Evolutionary conservation across 2,797 vertebrate species (phyloP).

Genomic region (Dicrostonyx torquatus): DNA sequence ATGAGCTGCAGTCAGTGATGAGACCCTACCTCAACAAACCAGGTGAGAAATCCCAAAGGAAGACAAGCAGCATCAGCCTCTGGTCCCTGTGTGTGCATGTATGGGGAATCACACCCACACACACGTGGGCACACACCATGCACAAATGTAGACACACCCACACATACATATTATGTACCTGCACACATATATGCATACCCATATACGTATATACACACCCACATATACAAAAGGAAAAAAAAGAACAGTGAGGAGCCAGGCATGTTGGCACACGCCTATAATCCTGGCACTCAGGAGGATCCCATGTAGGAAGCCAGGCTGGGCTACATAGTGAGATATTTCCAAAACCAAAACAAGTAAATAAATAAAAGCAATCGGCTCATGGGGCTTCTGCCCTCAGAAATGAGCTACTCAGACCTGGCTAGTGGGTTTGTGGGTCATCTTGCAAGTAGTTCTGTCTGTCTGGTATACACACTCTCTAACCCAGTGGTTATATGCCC

Average conservation of each 20-base stretch:
- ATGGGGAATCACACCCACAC: neutral
- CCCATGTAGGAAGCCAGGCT: neutral
- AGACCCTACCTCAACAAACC: neutral
- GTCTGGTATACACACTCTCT: neutral
- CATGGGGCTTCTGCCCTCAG: neutral
- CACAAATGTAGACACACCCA: neutral
- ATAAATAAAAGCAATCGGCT: neutral
- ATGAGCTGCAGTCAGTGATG: neutral
- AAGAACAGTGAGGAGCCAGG: neutral
- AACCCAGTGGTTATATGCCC: neutral
- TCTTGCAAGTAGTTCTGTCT: neutral
- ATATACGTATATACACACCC: neutral
- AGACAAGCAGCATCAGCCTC: neutral
- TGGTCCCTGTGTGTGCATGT: neutral
- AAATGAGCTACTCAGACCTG: neutral
- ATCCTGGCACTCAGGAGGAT: neutral
- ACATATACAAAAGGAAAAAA: neutral
- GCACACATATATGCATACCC: neutral
- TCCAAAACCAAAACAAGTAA: neutral
- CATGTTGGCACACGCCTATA: neutral
- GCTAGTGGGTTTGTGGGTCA: neutral
- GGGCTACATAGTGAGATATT: neutral
- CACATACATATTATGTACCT: neutral
- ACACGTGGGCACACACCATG: neutral
- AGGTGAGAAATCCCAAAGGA: neutral